These are phyloP conservation scores for Pseudocheirus occidentalis DNA, from an alignment of 2,797 vertebrate species.

Conservation along the genomic window DNA sequence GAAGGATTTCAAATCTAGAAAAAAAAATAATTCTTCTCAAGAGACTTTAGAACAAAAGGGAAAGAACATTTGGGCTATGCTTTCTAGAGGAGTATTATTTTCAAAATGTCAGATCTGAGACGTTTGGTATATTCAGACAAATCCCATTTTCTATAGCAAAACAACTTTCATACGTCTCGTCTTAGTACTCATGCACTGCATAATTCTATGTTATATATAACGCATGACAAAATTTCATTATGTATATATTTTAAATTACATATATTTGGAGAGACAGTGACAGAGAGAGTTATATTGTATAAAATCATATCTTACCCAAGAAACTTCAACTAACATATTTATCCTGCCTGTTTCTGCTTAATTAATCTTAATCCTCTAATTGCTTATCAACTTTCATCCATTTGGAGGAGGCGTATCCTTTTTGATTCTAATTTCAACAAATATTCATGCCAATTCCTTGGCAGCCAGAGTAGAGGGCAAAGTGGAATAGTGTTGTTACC, in stretches of 20 bases:
- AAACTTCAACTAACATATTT: not conserved
- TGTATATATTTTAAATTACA: not conserved
- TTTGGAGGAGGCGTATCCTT: not conserved
- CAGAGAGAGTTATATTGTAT: not conserved
- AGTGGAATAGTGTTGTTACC: not conserved
- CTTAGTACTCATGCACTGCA: slow-evolving; percentile 18
- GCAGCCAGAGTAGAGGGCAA: not conserved
- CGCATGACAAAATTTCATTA: not conserved
- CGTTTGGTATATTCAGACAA: not conserved
- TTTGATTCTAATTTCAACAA: not conserved
- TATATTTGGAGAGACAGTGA: not conserved
- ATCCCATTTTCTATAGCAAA: slow-evolving; percentile 27
- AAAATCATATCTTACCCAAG: no score
- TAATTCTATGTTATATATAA: not conserved
- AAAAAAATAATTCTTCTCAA: slow-evolving; percentile 50
- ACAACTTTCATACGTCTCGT: slow-evolving; percentile 28
- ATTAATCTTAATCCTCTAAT: not conserved
- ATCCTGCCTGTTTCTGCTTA: not conserved
- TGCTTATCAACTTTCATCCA: not conserved
- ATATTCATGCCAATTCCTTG: not conserved
- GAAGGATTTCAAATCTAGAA: slow-evolving; percentile 56
- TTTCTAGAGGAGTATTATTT: slow-evolving; percentile 48
- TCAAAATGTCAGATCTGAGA: slow-evolving; percentile 19
- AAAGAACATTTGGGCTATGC: slow-evolving; percentile 9
- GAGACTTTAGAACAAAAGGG: not conserved